phyloP scores from a whole-genome alignment of 2,888 invertebrate genomes.

The Diplazon laetatorius region DNA sequence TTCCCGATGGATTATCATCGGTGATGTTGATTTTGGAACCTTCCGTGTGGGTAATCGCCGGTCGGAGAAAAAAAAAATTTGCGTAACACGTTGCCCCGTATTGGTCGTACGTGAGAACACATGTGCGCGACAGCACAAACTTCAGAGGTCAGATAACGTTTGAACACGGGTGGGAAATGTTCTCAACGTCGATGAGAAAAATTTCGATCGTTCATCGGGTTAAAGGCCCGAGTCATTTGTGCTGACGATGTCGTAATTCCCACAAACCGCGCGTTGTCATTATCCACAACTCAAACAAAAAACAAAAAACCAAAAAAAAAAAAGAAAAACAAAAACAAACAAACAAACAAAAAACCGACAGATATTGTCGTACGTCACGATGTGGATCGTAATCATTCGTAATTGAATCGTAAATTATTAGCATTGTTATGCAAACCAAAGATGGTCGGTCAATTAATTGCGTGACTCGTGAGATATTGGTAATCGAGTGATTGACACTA shows the following conservation, averaged over 20 bases:
- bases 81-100: neutral
- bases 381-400: neutral
- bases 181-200: constrained; percentile 21
- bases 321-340: too few relatives aligned
- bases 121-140: constrained; percentile 10
- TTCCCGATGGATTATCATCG: too few relatives aligned
- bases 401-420: neutral
- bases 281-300: neutral
- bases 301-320: too few relatives aligned
- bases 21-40: neutral
- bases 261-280: neutral
- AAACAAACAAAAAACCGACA: too few relatives aligned
- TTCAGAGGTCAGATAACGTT: constrained; percentile 25
- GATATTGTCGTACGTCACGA: too few relatives aligned
- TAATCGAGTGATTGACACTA: neutral
- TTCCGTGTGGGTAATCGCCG: neutral
- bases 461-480: neutral
- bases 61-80: constrained; percentile 3
- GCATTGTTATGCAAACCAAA: neutral
- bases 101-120: constrained; percentile 16
- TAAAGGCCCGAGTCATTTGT: constrained; percentile 23
- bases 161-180: constrained; percentile 21
- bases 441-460: neutral
- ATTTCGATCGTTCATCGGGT: constrained; percentile 28
- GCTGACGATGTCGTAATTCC: constrained; percentile 9